Base-by-base conservation (phyloP, 2,888 invertebrate species). In the Yponomeuta sedellus region DNA sequence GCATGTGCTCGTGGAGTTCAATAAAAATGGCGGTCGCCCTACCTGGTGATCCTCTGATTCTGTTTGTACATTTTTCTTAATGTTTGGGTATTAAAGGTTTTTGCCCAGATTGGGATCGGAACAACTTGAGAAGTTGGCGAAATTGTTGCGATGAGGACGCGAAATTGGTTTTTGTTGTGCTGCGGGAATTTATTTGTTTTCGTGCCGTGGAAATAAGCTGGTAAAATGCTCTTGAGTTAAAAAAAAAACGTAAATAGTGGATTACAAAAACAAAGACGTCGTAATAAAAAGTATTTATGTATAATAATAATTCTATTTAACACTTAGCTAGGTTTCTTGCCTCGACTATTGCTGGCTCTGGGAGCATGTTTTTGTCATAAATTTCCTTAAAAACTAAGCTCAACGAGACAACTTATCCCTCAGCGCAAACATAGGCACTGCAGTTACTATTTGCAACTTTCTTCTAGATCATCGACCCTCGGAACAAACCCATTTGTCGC, bases 21-120 rank as follows among this genome's bases (percentile, higher is more conserved):
- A 87, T 88, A 90, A 89, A 89, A 88, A 88, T 85, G 88, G 85
- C 85, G 87, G 44, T 52, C 44, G 44, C 16, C 12, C 16, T 90
- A 91, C 91, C 89, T 90, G 63, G 39, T 83, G 84, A 83, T 86
- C 91, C 86, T 84, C 74, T 84, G 84, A 85, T 83, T 34, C 82
- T 89, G 86, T 88, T 89, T 87, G 86, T 87, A 89, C 84, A 86
- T 89, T 88, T 89, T 86, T 88, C 88, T 88, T 87, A 83, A 83
- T 82, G 79, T 80, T 82, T 82, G 77, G 79, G 74, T 64, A 64
- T 65, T 65, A 59, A 65, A 39, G 77, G 79, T 89, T 84, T 83
- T 84, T 82, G 81, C 82, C 83, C 82, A 85, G 83, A 87, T 88
- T 85, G 88, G 83, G 86, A 86, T 86, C 82, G 83, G 82, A 86